Evolutionary conservation across 35 echinoderm and acorn worm genomes (phyloP).

Genomic region (Stichopus chloronotus): DNA sequence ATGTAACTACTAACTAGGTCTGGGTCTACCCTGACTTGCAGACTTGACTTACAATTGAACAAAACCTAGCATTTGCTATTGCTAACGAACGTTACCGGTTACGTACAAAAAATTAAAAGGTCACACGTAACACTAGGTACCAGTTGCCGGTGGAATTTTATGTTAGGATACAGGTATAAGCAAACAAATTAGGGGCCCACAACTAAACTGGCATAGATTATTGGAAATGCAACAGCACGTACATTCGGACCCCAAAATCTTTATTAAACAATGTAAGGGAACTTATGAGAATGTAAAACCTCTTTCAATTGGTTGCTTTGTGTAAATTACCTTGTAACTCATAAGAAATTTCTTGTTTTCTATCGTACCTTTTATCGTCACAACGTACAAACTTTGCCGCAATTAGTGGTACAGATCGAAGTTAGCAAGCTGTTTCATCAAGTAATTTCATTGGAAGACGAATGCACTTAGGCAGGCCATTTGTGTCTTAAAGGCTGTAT

Average conservation of each 20-base stretch:
- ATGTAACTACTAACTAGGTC: no score
- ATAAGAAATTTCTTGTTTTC: slow-evolving; percentile 16
- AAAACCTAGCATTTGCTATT: no score
- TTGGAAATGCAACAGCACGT: not conserved
- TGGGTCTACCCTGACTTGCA: no score
- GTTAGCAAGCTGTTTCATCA: not conserved
- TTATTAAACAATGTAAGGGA: not conserved
- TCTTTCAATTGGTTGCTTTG: not conserved
- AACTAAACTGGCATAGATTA: not conserved
- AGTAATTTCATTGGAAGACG: not conserved
- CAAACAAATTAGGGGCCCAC: not conserved
- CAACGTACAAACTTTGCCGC: slow-evolving; percentile 53
- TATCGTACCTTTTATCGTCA: not conserved
- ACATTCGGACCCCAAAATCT: not conserved
- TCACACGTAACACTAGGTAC: slow-evolving; percentile 7
- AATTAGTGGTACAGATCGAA: slow-evolving; percentile 2
- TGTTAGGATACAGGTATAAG: slow-evolving; percentile 12
- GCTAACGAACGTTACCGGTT: no score
- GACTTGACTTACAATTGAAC: no score
- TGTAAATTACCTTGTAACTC: not conserved
- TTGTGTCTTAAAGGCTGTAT: no score
- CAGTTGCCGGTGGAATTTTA: not conserved
- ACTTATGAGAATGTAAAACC: not conserved
- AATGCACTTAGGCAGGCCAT: no score
- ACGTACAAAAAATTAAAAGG: not conserved